Percentiles rank a stretch among this genome's conserved stretches.
phyloP scores from a whole-genome alignment of 1,140 invertebrate species.

The Odontomachus brunneus region DNA sequence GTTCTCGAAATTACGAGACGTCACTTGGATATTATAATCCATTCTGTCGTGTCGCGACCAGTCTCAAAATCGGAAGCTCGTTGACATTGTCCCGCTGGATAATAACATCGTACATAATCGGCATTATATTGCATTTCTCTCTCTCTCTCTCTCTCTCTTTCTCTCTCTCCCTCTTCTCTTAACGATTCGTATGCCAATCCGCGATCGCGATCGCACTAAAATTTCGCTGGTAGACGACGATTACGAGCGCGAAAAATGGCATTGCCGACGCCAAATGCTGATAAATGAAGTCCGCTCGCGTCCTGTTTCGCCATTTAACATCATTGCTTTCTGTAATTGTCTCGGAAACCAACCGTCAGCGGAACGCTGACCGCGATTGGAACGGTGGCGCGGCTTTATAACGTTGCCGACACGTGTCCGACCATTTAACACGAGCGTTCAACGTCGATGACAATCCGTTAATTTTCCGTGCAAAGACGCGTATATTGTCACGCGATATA shows the following conservation, averaged over 20 bases:
- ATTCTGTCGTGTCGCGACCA: constrained; percentile 20
- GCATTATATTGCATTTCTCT: neutral
- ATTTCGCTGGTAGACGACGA: neutral
- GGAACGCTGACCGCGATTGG: neutral
- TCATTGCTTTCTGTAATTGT: neutral
- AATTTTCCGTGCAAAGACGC: neutral
- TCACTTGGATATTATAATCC: constrained; percentile 48
- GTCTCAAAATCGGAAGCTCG: constrained; percentile 22
- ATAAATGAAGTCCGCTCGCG: constrained; percentile 11
- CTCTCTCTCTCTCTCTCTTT: neutral
- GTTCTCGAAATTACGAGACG: constrained; percentile 40
- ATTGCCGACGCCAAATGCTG: neutral
- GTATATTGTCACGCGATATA: neutral
- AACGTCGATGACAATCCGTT: neutral
- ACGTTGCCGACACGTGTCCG: neutral
- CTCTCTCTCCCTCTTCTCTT: neutral
- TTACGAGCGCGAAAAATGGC: constrained; percentile 20
- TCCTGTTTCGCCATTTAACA: constrained; percentile 22
- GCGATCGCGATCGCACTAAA: neutral
- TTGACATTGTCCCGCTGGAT: constrained; percentile 25
- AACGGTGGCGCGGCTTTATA: neutral
- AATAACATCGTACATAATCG: constrained; percentile 40
- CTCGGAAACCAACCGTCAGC: constrained; percentile 13
- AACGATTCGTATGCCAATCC: constrained; percentile 19
- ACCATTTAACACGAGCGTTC: neutral